Base-by-base conservation (phyloP, 2,888 invertebrate species). In the Acanthosepion pharaonis region DNA sequence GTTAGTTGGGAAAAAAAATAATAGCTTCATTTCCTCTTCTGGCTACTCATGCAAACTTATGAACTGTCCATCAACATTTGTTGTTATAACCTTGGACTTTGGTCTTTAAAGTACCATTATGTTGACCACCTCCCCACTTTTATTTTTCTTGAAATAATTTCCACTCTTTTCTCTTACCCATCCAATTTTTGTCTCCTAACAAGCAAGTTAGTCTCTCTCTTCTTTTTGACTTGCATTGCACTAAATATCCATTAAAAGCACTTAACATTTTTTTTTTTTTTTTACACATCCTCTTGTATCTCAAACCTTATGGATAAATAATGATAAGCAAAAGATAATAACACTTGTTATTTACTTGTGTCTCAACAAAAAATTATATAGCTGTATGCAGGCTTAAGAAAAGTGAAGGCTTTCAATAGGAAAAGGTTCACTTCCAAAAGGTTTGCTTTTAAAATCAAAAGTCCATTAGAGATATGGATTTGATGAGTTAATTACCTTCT, bases 11-110 rank as follows among this genome's bases (percentile, higher is more conserved):
- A n/a, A 78, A 78, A 78, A 33, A 78, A 78, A 78, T 78, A 78
- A 78, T 78, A 78, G n/a, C 78, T n/a, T n/a, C 78, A 78, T 78
- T 78, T 78, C n/a, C n/a, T 78, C n/a, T 78, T n/a, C 15, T 78
- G 78, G 78, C n/a, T n/a, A n/a, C 78, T 78, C 78, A 15, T n/a
- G 33, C 78, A 78, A 78, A 78, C 64, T 25, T 64, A 25, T 64
- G 64, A 78, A 15, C n/a, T 28, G 28, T 25, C 28, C 28, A 78
- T 78, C 78, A 78, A 28, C 78, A 78, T 78, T 78, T 78, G 78
- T 78, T 78, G 15, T 78, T n/a, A 78, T n/a, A 78, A 78, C n/a
- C 78, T 2, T n/a, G n/a, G 78, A 78, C n/a, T 78, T 78, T n/a
- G 78, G 78, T 78, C 78, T 78, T n/a, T 33, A 78, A 78, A 78